phyloP scores from a whole-genome alignment of 1,140 invertebrate genomes.

The Scaptodrosophila lebanonensis region DNA sequence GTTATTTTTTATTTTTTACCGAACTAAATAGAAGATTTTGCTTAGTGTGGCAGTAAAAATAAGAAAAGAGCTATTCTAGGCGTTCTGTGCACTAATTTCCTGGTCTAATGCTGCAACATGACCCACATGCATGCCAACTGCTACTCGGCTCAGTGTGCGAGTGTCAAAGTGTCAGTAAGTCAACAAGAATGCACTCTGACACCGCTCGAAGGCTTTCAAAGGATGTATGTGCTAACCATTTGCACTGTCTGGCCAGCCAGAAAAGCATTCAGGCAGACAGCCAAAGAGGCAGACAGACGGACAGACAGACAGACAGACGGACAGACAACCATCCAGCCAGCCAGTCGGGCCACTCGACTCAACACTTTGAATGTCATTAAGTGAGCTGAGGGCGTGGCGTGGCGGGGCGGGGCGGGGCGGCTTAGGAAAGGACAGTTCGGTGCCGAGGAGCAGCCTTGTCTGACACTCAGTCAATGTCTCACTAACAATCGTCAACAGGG shows the following conservation, averaged over 20 bases:
- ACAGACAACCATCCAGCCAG: conserved; percentile 22
- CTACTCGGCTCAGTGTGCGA: conserved; percentile 33
- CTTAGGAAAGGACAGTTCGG: neutral
- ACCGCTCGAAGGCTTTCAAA: conserved; percentile 29
- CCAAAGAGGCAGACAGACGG: too few species aligned
- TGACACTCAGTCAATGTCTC: conserved; percentile 71
- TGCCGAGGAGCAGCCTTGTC: too few species aligned
- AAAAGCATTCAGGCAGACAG: too few species aligned
- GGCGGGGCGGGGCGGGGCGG: too few species aligned
- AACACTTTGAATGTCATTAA: conserved; percentile 75
- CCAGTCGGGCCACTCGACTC: conserved; percentile 46
- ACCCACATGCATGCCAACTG: conserved; percentile 14
- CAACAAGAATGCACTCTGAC: conserved; percentile 69
- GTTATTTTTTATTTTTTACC: too few species aligned
- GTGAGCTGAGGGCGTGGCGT: conserved; percentile 24
- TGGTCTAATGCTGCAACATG: conserved; percentile 22
- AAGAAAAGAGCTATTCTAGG: too few species aligned
- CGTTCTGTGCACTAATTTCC: conserved; percentile 66
- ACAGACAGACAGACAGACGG: too few species aligned
- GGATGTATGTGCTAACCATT: conserved; percentile 19
- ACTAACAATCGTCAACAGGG: conserved; percentile 74
- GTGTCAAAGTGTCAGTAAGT: conserved; percentile 71
- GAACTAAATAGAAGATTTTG: too few species aligned
- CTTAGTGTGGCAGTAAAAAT: too few species aligned
- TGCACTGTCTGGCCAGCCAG: too few species aligned